Evolutionary conservation across 1,140 invertebrate genomes (phyloP), one percentile per base, ranked within the genome.

Genomic region (Belonocnema kinseyi): DNA sequence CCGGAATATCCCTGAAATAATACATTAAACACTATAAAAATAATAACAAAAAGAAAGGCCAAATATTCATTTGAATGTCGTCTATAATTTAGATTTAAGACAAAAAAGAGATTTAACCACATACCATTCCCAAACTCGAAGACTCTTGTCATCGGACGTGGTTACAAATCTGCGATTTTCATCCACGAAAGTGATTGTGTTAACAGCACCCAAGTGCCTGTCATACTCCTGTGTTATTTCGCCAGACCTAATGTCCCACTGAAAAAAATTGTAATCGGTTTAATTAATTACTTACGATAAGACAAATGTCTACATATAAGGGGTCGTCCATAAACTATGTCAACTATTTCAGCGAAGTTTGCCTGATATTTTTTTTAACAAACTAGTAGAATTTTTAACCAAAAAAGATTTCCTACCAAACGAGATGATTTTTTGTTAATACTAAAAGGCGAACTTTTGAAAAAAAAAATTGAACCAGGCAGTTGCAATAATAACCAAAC

Each of bases 161-260:
- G 98, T 98, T 0, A 99, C 98, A 93, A 99, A 99, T 87, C 98
- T 92, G 73, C 98, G 92, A 92, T 99, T 99, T 85, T 99, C 98
- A 92, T 99, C 99, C 16, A 99, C 98, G 92, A 99, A 99, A 6
- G 98, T 99, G 80, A 99, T 99, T 0, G 98, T 97, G 91, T 99
- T 99, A 0, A 99, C 98, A 19, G 99, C 98, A 19, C 98, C 99
- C 73, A 99, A 94, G 94, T 99, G 99, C 10, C 99, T 93, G 92
- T 99, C 99, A 91, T 99, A 99, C 92, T 99, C 99, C 91, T 99
- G 98, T 26, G 97, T 97, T 86, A 99, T 96, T 91, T 99, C 98
- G 14, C 97, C 98, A 74, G 95, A 96, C 73, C 99, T 92, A 11
- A 94, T 96, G 89, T 99, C 99, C 98, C 98, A 99, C 96, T 98